Evolutionary conservation across 2,113 vertebrate species (phyloP).

Genomic region (Meles meles): DNA sequence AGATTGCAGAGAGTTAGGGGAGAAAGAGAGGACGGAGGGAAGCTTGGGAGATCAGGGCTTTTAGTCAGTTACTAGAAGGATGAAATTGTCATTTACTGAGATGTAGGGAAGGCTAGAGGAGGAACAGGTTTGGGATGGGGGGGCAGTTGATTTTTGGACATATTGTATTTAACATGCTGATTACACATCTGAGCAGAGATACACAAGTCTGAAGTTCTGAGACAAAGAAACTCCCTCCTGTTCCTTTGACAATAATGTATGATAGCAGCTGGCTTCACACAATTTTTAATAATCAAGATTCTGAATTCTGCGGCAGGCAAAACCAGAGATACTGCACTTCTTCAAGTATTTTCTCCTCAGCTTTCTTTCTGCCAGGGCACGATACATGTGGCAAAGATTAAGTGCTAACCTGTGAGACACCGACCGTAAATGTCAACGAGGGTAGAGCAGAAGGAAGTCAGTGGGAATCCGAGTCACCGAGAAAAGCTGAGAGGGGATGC

Average conservation of each 20-base stretch:
- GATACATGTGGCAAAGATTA: background rate
- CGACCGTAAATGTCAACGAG: background rate
- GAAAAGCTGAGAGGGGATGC: background rate
- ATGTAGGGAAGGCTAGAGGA: background rate
- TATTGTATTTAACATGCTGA: background rate
- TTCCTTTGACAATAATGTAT: background rate
- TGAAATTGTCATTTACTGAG: background rate
- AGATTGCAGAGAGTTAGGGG: background rate
- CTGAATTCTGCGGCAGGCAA: background rate
- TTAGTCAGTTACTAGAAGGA: background rate
- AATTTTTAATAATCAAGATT: background rate
- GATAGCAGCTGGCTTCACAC: background rate
- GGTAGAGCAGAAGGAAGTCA: background rate
- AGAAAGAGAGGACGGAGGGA: background rate
- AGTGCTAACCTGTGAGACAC: background rate
- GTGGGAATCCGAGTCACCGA: background rate
- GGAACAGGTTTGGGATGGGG: rapidly evolving
- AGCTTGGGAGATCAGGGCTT: background rate
- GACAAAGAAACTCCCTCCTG: background rate
- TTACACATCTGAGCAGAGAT: background rate
- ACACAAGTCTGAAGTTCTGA: background rate
- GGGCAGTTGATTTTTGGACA: background rate
- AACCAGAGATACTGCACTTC: background rate
- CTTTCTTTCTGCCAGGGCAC: background rate
- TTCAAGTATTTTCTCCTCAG: background rate